Percentiles rank a stretch among this genome's conserved stretches.
Conservation (phyloP, 2,113 vertebrate species). For the Heloderma charlesbogerti region DNA sequence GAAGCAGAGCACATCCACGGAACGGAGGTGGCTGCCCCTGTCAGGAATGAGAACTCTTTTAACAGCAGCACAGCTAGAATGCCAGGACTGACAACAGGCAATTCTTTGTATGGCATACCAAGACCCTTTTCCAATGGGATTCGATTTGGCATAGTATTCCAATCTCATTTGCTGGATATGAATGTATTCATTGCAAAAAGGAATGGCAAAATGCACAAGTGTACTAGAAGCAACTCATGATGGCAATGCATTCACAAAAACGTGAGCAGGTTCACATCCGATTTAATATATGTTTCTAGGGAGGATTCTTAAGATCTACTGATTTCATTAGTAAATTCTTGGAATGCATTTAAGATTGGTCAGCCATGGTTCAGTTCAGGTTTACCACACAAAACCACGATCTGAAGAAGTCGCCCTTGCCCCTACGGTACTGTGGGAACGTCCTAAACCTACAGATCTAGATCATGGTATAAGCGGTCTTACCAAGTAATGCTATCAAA, state of each 20-base stretch:
- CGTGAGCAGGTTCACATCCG: background rate
- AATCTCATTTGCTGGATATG: background rate
- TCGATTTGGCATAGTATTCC: background rate
- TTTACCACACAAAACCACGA: background rate
- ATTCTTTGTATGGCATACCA: background rate
- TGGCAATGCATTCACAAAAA: background rate
- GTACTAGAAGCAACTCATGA: background rate
- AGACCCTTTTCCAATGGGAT: background rate
- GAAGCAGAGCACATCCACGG: conserved; percentile 91
- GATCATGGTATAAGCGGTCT: background rate
- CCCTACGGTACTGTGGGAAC: background rate
- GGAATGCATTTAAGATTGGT: background rate
- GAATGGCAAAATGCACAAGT: background rate
- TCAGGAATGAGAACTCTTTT: conserved; percentile 26
- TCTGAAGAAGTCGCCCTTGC: background rate
- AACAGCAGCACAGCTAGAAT: conserved; percentile 3
- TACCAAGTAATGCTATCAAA: background rate
- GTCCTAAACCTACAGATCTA: background rate
- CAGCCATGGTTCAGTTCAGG: background rate
- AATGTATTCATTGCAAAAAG: background rate
- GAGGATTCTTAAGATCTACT: background rate
- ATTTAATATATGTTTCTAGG: background rate
- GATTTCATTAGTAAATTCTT: background rate
- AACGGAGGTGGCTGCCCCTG: conserved; percentile 85
- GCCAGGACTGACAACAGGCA: background rate